A percentile compares a stretch with the other conserved stretches of the same genome.
These are phyloP conservation scores for Sminthurides bifidus DNA, from an alignment of 1,140 invertebrate species.

Conservation along the genomic window DNA sequence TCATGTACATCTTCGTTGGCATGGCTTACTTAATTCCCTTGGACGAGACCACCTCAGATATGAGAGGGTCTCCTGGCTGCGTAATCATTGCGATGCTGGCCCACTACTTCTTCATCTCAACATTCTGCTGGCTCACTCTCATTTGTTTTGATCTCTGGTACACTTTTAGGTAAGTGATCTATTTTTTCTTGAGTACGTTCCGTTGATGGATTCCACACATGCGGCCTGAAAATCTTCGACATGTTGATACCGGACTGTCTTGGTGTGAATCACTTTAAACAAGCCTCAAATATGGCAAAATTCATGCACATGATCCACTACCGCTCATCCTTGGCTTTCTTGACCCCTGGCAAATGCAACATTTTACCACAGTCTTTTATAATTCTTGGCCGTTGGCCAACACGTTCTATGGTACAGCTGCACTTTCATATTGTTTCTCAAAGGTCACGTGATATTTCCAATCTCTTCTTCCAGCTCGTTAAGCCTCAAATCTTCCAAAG, in stretches of 20 bases:
- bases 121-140: slow-evolving; percentile 21
- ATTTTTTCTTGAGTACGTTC: too few relatives aligned
- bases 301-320: too few relatives aligned
- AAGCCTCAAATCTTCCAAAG: too few relatives aligned
- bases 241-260: not conserved
- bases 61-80: not conserved
- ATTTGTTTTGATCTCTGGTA: slow-evolving; percentile 22
- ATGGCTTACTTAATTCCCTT: slow-evolving; percentile 10
- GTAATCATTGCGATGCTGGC: not conserved
- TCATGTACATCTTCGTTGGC: slow-evolving; percentile 20
- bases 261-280: not conserved
- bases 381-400: too few relatives aligned
- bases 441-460: too few relatives aligned
- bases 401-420: too few relatives aligned
- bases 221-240: not conserved
- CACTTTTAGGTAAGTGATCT: slow-evolving; percentile 16
- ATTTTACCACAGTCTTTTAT: too few relatives aligned
- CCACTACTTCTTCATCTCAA: slow-evolving; percentile 23
- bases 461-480: too few relatives aligned
- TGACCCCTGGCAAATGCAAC: too few relatives aligned
- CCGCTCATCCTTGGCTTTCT: too few relatives aligned
- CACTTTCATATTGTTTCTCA: too few relatives aligned
- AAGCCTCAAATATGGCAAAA: not conserved
- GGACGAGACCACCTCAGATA: not conserved
- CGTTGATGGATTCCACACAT: too few relatives aligned